phyloP scores from a whole-genome alignment of 2,113 vertebrate genomes.

The Bubo blakistoni region DNA sequence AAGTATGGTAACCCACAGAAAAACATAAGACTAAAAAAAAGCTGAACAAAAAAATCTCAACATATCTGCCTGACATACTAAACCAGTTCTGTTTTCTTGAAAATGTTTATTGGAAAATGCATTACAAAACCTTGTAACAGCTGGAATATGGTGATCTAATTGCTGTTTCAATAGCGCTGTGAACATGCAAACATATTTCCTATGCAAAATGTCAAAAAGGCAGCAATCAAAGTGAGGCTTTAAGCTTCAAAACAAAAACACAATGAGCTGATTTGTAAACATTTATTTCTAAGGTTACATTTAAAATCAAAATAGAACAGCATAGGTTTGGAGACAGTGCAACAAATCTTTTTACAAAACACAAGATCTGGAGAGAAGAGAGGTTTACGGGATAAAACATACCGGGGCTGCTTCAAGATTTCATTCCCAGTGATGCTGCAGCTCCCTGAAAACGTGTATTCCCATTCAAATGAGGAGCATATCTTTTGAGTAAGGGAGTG shows the following conservation, averaged over 20 bases:
- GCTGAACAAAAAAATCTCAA: not conserved
- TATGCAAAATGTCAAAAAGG: conserved; percentile 79
- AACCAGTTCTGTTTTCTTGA: conserved; percentile 60
- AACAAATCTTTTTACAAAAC: conserved; percentile 47
- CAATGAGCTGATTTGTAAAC: conserved; percentile 78
- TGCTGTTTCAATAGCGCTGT: conserved; percentile 72
- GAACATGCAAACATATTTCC: conserved; percentile 75
- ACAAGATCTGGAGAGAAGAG: not conserved
- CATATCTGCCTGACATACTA: conserved; percentile 53
- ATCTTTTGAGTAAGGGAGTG: not conserved
- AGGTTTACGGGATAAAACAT: not conserved
- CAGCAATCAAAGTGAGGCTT: conserved; percentile 76
- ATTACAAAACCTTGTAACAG: conserved; percentile 73
- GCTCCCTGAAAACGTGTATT: not conserved
- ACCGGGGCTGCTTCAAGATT: not conserved
- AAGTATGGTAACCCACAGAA: not conserved
- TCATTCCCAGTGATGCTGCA: not conserved
- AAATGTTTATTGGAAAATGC: conserved; percentile 73
- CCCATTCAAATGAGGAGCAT: not conserved
- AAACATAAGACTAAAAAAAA: not conserved
- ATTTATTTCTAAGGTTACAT: conserved; percentile 74
- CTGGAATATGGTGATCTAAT: conserved; percentile 80
- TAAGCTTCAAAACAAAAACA: conserved; percentile 77
- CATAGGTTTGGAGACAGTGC: conserved; percentile 35
- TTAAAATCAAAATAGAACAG: conserved; percentile 66